Base-by-base conservation (phyloP, 2,113 vertebrate genomes). In the Megaceryle torquata region DNA sequence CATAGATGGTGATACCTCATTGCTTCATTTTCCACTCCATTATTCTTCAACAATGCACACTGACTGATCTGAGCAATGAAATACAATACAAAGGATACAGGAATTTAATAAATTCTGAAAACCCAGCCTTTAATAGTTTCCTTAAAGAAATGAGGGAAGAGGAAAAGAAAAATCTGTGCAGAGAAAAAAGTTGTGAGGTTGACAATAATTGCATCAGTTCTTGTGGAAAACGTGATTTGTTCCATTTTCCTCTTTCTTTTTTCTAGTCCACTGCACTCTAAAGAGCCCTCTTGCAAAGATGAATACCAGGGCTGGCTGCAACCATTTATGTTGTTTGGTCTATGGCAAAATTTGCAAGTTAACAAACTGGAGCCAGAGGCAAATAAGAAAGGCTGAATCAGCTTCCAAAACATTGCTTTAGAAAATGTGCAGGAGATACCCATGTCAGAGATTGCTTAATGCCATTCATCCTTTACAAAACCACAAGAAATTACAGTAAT, bases 201-300 rank as follows among this genome's bases (percentile, higher is more conserved):
- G 96, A 94, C 82, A 93, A 92, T 96, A 96, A 97, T 94, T 95
- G 83, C 61, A 89, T 93, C 93, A 94, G 76, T 91, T 97, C 86
- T 96, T 92, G 87, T 93, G 92, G 95, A 96, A 97, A 95, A 96
- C 85, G 77, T 75, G 82, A 84, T 96, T 92, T 94, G 84, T 91
- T 96, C 87, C 54, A 51, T 97, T 96, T 94, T 90, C 82, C 64
- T 77, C 39, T 65, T 22, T 53, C 48, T 87, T 89, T 95, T 89
- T 96, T 94, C 93, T 48, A 67, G 74, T 77, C 59, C 84, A 88
- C 35, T 91, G 94, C 87, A 77, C 86, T 87, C 67, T 56, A 84
- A 95, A 96, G 93, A 50, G 77, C 77, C 68, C 48, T 63, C 48
- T 43, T 93, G 72, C 64, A 89, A 35, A 68, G 81, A 89, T 46